These are phyloP conservation scores for Ascaphus truei DNA, from an alignment of 2,113 vertebrate genomes.

Conservation along the genomic window DNA sequence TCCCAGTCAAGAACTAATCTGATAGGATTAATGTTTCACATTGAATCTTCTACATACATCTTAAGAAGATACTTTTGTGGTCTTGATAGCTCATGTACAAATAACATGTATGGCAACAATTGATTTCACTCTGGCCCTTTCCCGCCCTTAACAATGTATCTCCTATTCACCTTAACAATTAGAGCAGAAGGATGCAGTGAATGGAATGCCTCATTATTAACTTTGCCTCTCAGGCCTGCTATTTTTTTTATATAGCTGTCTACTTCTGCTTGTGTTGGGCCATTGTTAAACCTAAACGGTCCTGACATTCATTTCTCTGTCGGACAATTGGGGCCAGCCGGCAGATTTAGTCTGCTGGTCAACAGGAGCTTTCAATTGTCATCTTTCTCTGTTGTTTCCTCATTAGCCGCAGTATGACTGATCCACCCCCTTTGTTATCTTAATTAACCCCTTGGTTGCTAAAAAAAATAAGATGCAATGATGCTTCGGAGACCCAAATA, in stretches of 20 bases:
- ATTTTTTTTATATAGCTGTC: slow-evolving; percentile 65
- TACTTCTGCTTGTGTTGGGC: slow-evolving; percentile 59
- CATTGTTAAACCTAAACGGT: slow-evolving; percentile 79
- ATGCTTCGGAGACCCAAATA: slow-evolving; percentile 66
- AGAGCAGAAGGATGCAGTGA: slow-evolving; percentile 76
- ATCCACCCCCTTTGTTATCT: slow-evolving; percentile 60
- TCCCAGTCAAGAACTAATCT: neutral
- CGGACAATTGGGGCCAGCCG: slow-evolving; percentile 70
- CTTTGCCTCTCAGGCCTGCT: slow-evolving; percentile 60
- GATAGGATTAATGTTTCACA: slow-evolving; percentile 8
- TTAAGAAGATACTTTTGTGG: slow-evolving; percentile 17
- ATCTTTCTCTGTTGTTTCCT: slow-evolving; percentile 59
- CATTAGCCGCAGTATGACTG: slow-evolving; percentile 65
- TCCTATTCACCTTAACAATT: slow-evolving; percentile 76
- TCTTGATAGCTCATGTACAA: slow-evolving; percentile 13
- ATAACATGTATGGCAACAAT: slow-evolving; percentile 56
- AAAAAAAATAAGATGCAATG: slow-evolving; percentile 24
- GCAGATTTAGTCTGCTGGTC: slow-evolving; percentile 67
- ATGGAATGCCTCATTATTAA: slow-evolving; percentile 74
- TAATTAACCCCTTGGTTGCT: slow-evolving; percentile 56
- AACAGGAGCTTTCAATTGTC: slow-evolving; percentile 65
- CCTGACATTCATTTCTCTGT: slow-evolving; percentile 73
- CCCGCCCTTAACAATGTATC: slow-evolving; percentile 63
- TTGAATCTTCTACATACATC: slow-evolving; percentile 32
- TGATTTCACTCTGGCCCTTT: slow-evolving; percentile 65